These are phyloP conservation scores for Drosophila bifasciata DNA, from an alignment of 1,140 invertebrate species.

Conservation along the genomic window DNA sequence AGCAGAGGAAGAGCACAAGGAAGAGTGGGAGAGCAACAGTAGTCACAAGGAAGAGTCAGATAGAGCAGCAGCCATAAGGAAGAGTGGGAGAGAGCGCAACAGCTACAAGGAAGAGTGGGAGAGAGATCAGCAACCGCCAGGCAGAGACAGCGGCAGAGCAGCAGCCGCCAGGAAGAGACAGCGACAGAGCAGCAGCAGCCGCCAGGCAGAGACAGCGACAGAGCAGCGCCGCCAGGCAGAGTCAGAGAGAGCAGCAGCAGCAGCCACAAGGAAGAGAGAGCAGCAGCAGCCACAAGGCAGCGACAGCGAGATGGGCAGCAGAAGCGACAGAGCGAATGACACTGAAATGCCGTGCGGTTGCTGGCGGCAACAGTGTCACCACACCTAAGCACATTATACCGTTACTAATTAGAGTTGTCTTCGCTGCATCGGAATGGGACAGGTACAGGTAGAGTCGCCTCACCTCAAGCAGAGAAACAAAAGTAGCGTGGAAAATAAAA, in stretches of 20 bases:
- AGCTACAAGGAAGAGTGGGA: too few relatives aligned
- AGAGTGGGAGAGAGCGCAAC: too few relatives aligned
- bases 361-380: conserved; percentile 32
- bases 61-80: too few relatives aligned
- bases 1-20: conserved; percentile 6
- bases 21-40: neutral
- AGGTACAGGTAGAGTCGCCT: too few relatives aligned
- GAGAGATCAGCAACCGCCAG: too few relatives aligned
- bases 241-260: conserved; percentile 1
- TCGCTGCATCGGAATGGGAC: neutral
- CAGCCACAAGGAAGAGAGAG: conserved; percentile 1
- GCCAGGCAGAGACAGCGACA: too few relatives aligned
- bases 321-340: conserved; percentile 4
- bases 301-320: neutral
- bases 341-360: conserved; percentile 48
- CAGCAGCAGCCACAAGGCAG: conserved; percentile 2
- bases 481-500: too few relatives aligned
- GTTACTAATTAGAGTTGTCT: conserved; percentile 68
- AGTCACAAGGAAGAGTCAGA: conserved; percentile 10
- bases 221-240: too few relatives aligned
- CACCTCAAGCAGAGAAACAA: neutral
- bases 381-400: conserved; percentile 65
- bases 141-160: too few relatives aligned
- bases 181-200: too few relatives aligned
- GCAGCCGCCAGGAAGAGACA: too few relatives aligned